Evolutionary conservation across 1,140 invertebrate genomes (phyloP).

Genomic region (Pteromalus puparum): DNA sequence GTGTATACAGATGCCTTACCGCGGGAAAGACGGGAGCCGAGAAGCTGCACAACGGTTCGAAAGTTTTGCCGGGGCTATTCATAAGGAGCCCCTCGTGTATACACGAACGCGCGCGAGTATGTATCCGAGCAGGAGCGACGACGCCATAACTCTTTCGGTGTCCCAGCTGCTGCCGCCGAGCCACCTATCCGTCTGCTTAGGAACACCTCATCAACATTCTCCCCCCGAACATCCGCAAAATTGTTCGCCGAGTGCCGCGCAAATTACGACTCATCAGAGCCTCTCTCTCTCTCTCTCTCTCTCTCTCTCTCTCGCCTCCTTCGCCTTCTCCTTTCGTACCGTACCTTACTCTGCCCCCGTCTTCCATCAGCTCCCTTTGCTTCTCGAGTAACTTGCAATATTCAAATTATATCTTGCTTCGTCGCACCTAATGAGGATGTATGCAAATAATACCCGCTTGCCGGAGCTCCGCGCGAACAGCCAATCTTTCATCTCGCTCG

Average conservation of each 20-base stretch:
- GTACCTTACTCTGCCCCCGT: background rate
- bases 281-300: background rate
- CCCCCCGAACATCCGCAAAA: slow-evolving; percentile 55
- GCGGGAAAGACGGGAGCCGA: no score
- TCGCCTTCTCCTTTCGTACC: background rate
- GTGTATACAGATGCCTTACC: background rate
- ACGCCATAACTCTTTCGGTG: slow-evolving; percentile 2
- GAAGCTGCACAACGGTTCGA: slow-evolving; percentile 36
- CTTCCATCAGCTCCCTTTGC: slow-evolving; percentile 1
- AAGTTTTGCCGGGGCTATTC: slow-evolving; percentile 25
- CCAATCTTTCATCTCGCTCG: background rate
- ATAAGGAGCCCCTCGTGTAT: slow-evolving; percentile 17
- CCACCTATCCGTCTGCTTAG: slow-evolving; percentile 59
- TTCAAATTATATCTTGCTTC: slow-evolving; percentile 65
- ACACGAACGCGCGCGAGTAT: background rate
- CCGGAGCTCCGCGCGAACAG: background rate
- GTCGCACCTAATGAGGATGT: slow-evolving; percentile 66
- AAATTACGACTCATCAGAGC: slow-evolving; percentile 70
- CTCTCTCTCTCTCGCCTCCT: background rate
- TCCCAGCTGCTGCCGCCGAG: slow-evolving; percentile 57
- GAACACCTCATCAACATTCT: slow-evolving; percentile 68
- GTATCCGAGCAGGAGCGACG: background rate
- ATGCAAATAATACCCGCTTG: slow-evolving; percentile 66
- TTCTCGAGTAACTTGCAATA: slow-evolving; percentile 67
- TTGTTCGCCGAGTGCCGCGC: slow-evolving; percentile 63